Evolutionary conservation across 1,140 invertebrate genomes (phyloP).

Genomic region (Drosophila gunungcola): DNA sequence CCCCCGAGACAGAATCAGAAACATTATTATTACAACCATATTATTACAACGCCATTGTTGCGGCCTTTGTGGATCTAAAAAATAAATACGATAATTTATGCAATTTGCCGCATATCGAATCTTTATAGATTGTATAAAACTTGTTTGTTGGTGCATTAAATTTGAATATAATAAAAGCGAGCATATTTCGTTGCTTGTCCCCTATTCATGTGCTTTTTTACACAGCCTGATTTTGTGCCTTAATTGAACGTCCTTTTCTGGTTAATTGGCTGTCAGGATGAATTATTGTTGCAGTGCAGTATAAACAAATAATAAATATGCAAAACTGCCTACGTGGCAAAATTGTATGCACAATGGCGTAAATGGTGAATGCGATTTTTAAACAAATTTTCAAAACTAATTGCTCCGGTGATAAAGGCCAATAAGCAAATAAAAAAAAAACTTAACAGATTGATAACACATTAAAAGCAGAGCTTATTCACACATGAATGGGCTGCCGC

Average conservation of each 20-base stretch:
- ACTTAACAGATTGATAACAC: conserved; percentile 44
- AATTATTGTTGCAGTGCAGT: conserved; percentile 72
- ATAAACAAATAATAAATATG: conserved; percentile 80
- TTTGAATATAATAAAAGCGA: conserved; percentile 55
- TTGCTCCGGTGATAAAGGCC: conserved; percentile 61
- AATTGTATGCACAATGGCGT: conserved; percentile 63
- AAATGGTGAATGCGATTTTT: conserved; percentile 48
- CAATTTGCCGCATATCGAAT: conserved; percentile 50
- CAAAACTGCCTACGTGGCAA: conserved; percentile 61
- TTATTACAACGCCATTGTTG: conserved; percentile 33
- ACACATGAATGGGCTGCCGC: conserved; percentile 24
- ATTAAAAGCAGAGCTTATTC: conserved; percentile 43
- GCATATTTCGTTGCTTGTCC: conserved; percentile 55
- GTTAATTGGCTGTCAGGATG: conserved; percentile 80
- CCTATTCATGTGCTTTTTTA: conserved; percentile 54
- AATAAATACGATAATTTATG: conserved; percentile 54
- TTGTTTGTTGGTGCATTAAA: conserved; percentile 65
- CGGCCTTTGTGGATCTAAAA: conserved; percentile 58
- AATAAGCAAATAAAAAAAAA: conserved; percentile 32
- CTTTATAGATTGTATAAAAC: conserved; percentile 43
- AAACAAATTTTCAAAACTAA: conserved; percentile 63
- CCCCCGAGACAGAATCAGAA: conserved; percentile 15
- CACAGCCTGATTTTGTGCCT: conserved; percentile 68
- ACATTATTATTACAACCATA: conserved; percentile 36
- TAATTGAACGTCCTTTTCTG: conserved; percentile 83